Conservation (phyloP, 2,113 vertebrate genomes). For the Leuciscus idus region DNA sequence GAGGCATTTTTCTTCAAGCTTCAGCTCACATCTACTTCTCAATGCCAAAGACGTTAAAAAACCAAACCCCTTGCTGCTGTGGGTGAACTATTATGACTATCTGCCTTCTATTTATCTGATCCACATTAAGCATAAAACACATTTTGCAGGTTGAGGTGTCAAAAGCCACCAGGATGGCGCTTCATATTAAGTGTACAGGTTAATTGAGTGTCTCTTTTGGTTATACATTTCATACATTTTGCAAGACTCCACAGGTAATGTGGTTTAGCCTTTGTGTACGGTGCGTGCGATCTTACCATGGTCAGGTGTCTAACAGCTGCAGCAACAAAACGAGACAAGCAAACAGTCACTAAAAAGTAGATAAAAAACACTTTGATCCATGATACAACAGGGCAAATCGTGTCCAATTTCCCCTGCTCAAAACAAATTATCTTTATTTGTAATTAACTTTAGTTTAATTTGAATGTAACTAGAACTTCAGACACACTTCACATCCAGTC, state of each 20-base stretch:
- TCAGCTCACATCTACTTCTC: constrained; percentile 36
- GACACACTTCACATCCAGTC: constrained; percentile 33
- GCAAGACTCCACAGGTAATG: constrained; percentile 57
- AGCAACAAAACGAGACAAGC: constrained; percentile 86
- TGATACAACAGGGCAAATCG: constrained; percentile 54
- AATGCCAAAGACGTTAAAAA: not conserved
- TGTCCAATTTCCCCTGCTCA: constrained; percentile 18
- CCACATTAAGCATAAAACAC: not conserved
- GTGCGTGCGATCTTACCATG: constrained; percentile 73
- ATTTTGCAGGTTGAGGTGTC: constrained; percentile 19
- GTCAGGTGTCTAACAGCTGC: constrained; percentile 83
- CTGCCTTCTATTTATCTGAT: not conserved
- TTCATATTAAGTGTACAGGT: not conserved
- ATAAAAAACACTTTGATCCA: constrained; percentile 65
- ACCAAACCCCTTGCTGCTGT: constrained; percentile 1
- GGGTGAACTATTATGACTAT: not conserved
- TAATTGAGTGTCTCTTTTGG: constrained; percentile 19
- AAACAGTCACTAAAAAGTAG: constrained; percentile 80
- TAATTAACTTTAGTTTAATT: not conserved
- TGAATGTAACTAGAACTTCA: constrained; percentile 5
- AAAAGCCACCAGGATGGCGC: not conserved
- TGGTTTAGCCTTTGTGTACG: constrained; percentile 36
- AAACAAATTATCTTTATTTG: not conserved
- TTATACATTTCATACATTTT: constrained; percentile 32
- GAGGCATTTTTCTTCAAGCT: constrained; percentile 65